These are phyloP conservation scores for Sinella curviseta DNA, from an alignment of 1,140 invertebrate species.

Conservation along the genomic window DNA sequence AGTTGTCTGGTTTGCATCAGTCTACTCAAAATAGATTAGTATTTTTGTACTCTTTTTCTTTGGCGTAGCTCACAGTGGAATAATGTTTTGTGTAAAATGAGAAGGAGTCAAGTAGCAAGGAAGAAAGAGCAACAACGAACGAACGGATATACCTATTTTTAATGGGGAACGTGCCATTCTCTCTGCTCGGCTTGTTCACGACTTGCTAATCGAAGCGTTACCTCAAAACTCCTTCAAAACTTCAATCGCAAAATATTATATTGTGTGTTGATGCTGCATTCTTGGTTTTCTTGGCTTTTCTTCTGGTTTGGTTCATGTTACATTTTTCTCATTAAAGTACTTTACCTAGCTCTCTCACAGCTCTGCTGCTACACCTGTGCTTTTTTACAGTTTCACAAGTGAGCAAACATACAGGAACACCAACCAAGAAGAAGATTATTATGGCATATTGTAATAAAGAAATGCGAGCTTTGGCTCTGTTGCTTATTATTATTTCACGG, in stretches of 20 bases:
- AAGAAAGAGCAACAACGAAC: background rate
- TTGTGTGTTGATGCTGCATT: background rate
- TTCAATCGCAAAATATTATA: background rate
- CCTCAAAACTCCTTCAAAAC: too few species aligned
- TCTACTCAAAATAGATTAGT: too few species aligned
- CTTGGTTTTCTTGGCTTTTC: background rate
- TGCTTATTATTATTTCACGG: background rate
- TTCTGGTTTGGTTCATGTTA: background rate
- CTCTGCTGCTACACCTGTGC: background rate
- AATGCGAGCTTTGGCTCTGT: background rate
- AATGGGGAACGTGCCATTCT: background rate
- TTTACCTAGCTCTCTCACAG: background rate
- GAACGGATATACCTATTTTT: background rate
- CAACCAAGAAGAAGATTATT: background rate
- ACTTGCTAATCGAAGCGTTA: slow-evolving; percentile 9
- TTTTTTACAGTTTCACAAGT: background rate
- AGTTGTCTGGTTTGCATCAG: too few species aligned
- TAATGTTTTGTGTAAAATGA: background rate
- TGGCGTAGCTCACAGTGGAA: background rate
- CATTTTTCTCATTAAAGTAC: background rate
- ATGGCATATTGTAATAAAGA: too few species aligned
- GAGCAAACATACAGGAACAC: slow-evolving; percentile 6
- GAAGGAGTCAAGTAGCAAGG: background rate
- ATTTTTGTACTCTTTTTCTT: too few species aligned
- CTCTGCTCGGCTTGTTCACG: background rate